These are phyloP conservation scores for Hypolimnas misippus DNA, from an alignment of 2,888 invertebrate genomes.

Conservation along the genomic window DNA sequence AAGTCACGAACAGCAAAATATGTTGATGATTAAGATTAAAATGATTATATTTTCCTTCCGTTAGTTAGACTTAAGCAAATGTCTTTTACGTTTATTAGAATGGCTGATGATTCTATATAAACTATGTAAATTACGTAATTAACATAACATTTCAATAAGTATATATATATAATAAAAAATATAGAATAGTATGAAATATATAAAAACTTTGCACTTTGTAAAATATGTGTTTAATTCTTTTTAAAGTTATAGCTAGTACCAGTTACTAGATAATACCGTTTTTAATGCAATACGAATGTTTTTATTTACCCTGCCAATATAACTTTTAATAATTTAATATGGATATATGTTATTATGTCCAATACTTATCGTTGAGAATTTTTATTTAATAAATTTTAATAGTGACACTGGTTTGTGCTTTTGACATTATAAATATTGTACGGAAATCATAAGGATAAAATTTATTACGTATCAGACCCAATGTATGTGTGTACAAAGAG, in stretches of 20 bases:
- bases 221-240: no score
- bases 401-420: neutral
- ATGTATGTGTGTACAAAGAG: neutral
- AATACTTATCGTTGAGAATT: no score
- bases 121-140: neutral
- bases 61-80: constrained; percentile 1
- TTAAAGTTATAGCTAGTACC: no score
- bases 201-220: no score
- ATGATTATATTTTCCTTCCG: constrained; percentile 29
- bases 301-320: no score
- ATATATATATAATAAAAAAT: no score
- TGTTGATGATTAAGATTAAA: constrained; percentile 16
- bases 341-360: no score
- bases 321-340: no score
- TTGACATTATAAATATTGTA: constrained; percentile 8
- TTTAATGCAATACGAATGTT: no score
- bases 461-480: neutral
- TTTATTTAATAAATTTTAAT: neutral
- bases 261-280: no score
- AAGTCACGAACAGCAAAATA: constrained; percentile 35
- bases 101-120: neutral
- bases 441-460: constrained; percentile 4
- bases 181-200: no score
- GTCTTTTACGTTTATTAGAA: neutral
- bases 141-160: neutral